Evolutionary conservation across 2,113 vertebrate genomes (phyloP), one percentile per base, ranked within the genome.

Genomic region (Ascaphus truei): DNA sequence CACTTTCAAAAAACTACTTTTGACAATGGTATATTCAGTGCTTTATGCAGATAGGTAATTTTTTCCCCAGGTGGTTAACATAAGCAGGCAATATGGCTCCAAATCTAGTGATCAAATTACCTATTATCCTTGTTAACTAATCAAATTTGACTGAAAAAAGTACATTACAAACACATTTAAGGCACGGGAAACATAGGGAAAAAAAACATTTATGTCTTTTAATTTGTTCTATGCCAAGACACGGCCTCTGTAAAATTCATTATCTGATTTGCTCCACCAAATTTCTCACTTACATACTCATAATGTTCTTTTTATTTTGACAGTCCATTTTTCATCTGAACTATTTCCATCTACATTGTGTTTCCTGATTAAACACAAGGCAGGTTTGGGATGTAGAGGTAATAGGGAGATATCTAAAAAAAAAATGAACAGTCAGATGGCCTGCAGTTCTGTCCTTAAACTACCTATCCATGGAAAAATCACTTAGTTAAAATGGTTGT

Each of bases 181-280:
- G 30, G 34, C 34, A 36, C 34, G 37, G 23, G 27, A 6, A 34
- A 36, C 27, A 34, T n/a, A 16, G 39, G 25, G 22, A 7, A 68
- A 33, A 58, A 47, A 43, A 52, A n/a, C 18, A 31, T 55, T 15
- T 27, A 48, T 57, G 20, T 18, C 27, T 59, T 68, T 48, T 25
- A 68, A 68, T 50, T 48, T 22, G n/a, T 59, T 25, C 8, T 26
- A 39, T 68, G 66, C 56, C 55, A 69, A 69, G 65, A 69, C 26
- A 60, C 43, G 11, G 31, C 16, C 45, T 69, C 66, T 69, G 66
- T 16, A 51, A 51, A 69, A 69, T 69, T 52, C 66, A 69, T 69
- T 69, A 60, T 60, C 43, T 60, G 31, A 39, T 69, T 69, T 69
- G 48, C 43, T 60, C n/a, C 39, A 36, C 18, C 31, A 59, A n/a